These are phyloP conservation scores for Streptopelia turtur DNA, from an alignment of 2,797 vertebrate species.

Conservation along the genomic window DNA sequence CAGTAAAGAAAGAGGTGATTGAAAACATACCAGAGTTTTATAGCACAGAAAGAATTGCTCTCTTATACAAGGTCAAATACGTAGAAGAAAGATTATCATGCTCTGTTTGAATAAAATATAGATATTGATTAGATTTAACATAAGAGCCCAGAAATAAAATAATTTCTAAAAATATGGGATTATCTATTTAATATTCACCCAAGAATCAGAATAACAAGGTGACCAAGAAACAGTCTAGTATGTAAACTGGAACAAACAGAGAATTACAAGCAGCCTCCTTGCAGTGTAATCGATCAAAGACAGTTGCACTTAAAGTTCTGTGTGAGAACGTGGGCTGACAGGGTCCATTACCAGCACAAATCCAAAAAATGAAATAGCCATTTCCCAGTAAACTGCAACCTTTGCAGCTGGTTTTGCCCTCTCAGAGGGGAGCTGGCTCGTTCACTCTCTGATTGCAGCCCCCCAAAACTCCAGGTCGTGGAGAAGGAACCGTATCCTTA, in stretches of 20 bases:
- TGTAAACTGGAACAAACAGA: slow-evolving; percentile 27
- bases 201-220: slow-evolving; percentile 61
- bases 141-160: slow-evolving; percentile 51
- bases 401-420: not conserved
- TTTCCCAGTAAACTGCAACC: slow-evolving; percentile 4
- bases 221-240: not conserved
- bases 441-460: not conserved
- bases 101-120: slow-evolving; percentile 62
- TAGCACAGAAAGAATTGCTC: slow-evolving; percentile 18
- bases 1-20: not conserved
- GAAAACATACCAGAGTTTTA: slow-evolving; percentile 18
- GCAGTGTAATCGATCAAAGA: slow-evolving; percentile 45
- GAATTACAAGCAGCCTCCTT: slow-evolving; percentile 31
- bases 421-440: not conserved
- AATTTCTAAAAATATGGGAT: slow-evolving; percentile 66
- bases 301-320: slow-evolving; percentile 44
- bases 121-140: slow-evolving; percentile 70
- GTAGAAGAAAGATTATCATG: not conserved
- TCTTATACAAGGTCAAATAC: slow-evolving; percentile 56
- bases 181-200: slow-evolving; percentile 62
- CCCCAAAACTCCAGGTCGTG: not conserved
- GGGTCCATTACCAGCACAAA: slow-evolving; percentile 25
- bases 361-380: not conserved
- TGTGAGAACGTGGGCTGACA: slow-evolving; percentile 28
- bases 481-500: not conserved